Base-by-base conservation (phyloP, 2,113 vertebrate genomes). In the Holacanthus passer region DNA sequence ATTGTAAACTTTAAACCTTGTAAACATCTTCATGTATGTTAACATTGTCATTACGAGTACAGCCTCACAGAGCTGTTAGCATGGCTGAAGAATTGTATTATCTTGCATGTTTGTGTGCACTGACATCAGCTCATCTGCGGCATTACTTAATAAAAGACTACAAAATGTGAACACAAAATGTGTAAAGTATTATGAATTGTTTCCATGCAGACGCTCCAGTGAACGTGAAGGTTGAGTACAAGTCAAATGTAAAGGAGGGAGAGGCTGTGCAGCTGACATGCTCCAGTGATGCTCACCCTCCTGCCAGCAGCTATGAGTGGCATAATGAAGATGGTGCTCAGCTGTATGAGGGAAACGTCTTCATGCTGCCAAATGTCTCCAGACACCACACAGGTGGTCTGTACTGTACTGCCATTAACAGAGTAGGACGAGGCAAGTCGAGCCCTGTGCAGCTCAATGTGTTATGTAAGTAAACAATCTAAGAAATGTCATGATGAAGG, bases 341-440 rank as follows among this genome's bases (percentile, higher is more conserved):
- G 47, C 53, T 89, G 43, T 29, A 79, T 76, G 32, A 70, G 13
- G 87, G 74, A 22, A 24, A 41, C 0, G 3, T 45, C n/a, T 89
- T 78, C 77, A 77, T 0, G 13, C 32, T 94, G 35, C 0, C n/a
- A 14, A 93, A 82, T 13, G 85, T 93, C 13, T 87, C 92, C 52
- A 91, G 93, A 55, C 66, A 91, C 70, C 55, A 89, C 67, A 32
- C 39, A 11, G 81, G 48, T 12, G 2, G 59, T 3, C 7, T 94
- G 48, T 93, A 89, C 85, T 95, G 94, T 5, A 87, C 52, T 16
- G 94, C 91, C 64, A 56, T 31, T 1, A 95, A 94, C 59, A 48
- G 58, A 14, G 7, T 53, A 17, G 94, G 93, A 3, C 43, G 1
- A 52, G 35, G 19, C 27, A 84, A n/a, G 4, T 95, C 94, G 4